Conservation (phyloP, 2,797 vertebrate species). For the Cyprinella venusta region DNA sequence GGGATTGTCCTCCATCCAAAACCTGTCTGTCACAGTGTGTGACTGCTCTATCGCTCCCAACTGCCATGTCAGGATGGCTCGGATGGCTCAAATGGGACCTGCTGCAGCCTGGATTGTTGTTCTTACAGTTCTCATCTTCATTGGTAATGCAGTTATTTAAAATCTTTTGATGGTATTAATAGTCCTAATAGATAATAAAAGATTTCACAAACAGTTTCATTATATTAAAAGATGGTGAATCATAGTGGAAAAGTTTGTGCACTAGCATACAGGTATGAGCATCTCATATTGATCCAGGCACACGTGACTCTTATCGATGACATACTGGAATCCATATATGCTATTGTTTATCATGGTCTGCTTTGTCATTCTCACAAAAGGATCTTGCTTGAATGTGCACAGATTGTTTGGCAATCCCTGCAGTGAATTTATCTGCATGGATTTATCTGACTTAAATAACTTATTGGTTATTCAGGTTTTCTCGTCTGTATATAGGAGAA, state of each 20-base stretch:
- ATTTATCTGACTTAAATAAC: too few species aligned
- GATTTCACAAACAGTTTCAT: background rate
- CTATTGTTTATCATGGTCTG: background rate
- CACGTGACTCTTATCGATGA: background rate
- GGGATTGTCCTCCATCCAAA: conserved; percentile 57
- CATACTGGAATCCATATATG: background rate
- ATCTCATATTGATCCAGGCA: background rate
- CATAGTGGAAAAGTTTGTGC: background rate
- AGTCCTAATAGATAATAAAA: background rate
- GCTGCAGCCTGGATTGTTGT: conserved; percentile 54
- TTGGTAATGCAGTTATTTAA: conserved; percentile 62
- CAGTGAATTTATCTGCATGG: too few species aligned
- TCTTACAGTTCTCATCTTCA: conserved; percentile 58
- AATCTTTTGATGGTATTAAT: background rate
- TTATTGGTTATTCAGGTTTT: too few species aligned
- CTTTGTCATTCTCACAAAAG: background rate
- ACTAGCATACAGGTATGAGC: background rate
- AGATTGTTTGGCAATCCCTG: background rate
- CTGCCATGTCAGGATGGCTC: conserved; percentile 50
- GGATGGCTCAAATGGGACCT: background rate
- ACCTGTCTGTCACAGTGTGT: conserved; percentile 73
- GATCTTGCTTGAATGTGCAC: background rate
- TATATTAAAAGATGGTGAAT: background rate
- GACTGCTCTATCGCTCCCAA: conserved; percentile 59
- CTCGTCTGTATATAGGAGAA: too few species aligned